Base-by-base conservation (phyloP, 2,888 invertebrate genomes). In the Dryadula phaetusa region DNA sequence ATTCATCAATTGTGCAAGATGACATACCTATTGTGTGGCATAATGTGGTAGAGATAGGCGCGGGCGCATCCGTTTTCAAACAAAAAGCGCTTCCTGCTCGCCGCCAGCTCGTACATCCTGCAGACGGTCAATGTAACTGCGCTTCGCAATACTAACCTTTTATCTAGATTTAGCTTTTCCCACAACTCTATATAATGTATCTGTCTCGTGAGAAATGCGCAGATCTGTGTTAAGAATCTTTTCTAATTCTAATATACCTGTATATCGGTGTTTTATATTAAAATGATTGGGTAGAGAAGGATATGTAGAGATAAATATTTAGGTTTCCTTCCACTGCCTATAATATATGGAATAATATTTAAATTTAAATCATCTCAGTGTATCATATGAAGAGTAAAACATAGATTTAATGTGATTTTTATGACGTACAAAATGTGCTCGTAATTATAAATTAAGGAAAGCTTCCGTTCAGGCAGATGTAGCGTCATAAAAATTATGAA, bases 81-180 rank as follows among this genome's bases (percentile, higher is more conserved):
- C 71, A 69, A 71, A 66, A 69, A 71, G 62, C 61, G 40, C 60
- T 69, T 69, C 71, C 69, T 69, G 66, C 62, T 42, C 8, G 10
- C 12, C 60, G 52, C 40, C 25, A 58, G 62, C 44, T 10, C 46
- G 52, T 46, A 61, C 67, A 68, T 68, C 67, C 67, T 64, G 61
- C 60, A 54, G 49, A 37, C 54, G 66, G 66, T 37, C 64, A 58
- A 54, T 54, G 22, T 62, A 62, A 66, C 62, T 66, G 64, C 56
- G 28, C 56, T 64, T 47, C 25, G 37, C 34, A 64, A 46, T 37
- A 46, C 46, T 64, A 40, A 25, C 46, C 16, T 58, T 25, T 34
- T 53, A 40, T 63, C 20, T 44, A 25, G 53, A 53, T 53, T 63
- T 42, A 63, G 60, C 16, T 60, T 7, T 60, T 60, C 60, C 14